Percentiles rank a stretch among this genome's conserved stretches.
These are phyloP conservation scores for Hartigia nigra DNA, from an alignment of 2,888 invertebrate species.

Conservation along the genomic window DNA sequence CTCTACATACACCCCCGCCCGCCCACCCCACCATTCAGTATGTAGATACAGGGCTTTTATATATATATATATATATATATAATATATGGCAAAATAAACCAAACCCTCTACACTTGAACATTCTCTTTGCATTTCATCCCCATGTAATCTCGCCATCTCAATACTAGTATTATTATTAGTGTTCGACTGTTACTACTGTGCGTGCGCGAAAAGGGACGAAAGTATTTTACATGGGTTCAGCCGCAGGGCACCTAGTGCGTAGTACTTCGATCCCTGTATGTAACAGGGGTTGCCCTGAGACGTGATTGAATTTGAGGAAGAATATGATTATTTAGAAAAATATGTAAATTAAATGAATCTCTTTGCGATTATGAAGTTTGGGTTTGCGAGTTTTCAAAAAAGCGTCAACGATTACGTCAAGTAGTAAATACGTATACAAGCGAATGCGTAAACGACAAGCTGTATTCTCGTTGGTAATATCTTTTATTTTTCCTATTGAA, in stretches of 20 bases:
- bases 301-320: neutral
- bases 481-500: neutral
- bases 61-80: too few species aligned
- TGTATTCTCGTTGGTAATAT: neutral
- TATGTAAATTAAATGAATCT: neutral
- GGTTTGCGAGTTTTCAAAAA: neutral
- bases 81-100: neutral
- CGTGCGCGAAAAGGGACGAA: neutral
- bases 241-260: neutral
- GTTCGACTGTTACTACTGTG: neutral
- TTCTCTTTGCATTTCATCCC: conserved; percentile 20
- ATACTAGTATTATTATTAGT: neutral
- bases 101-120: neutral
- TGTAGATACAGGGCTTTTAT: neutral
- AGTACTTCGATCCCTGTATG: neutral
- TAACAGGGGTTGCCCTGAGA: neutral
- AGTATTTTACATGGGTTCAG: neutral
- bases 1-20: neutral
- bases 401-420: neutral
- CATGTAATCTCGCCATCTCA: conserved; percentile 17
- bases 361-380: neutral
- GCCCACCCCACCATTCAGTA: too few species aligned
- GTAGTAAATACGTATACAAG: neutral
- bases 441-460: neutral
- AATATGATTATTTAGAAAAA: neutral